Evolutionary conservation across 2,797 vertebrate species (phyloP).

Genomic region (Tiaroga cobitis): DNA sequence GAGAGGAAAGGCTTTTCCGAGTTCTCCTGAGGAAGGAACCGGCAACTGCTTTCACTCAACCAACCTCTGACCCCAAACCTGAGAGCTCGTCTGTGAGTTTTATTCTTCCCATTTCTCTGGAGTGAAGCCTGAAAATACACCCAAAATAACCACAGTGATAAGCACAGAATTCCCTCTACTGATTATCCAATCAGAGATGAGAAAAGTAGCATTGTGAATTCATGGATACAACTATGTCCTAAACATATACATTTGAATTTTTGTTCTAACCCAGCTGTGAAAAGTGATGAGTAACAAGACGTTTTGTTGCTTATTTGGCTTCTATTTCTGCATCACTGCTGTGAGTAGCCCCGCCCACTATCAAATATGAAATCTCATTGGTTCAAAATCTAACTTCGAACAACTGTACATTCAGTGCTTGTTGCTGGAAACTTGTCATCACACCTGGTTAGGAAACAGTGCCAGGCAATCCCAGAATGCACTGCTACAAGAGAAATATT

Average conservation of each 20-base stretch:
- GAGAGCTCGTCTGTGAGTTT: neutral
- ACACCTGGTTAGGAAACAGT: neutral
- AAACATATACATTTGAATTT: too few relatives aligned
- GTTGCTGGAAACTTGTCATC: neutral
- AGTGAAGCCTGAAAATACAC: neutral
- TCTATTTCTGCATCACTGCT: neutral
- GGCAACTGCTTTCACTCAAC: neutral
- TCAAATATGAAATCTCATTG: neutral
- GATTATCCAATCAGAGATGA: neutral
- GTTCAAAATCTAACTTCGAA: neutral
- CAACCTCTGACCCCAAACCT: slow-evolving; percentile 26
- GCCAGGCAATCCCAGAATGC: neutral
- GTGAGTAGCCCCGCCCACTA: neutral
- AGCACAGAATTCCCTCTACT: neutral
- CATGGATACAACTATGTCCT: neutral
- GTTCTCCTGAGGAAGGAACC: slow-evolving; percentile 31
- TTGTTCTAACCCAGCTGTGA: neutral
- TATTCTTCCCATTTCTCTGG: neutral
- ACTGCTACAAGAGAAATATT: neutral
- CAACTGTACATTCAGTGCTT: neutral
- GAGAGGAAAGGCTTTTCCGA: neutral
- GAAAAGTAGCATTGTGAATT: neutral
- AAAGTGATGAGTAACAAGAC: neutral
- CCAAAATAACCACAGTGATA: neutral
- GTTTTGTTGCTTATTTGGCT: neutral